Evolutionary conservation across 2,113 vertebrate genomes (phyloP).

Genomic region (Tiliqua scincoides): DNA sequence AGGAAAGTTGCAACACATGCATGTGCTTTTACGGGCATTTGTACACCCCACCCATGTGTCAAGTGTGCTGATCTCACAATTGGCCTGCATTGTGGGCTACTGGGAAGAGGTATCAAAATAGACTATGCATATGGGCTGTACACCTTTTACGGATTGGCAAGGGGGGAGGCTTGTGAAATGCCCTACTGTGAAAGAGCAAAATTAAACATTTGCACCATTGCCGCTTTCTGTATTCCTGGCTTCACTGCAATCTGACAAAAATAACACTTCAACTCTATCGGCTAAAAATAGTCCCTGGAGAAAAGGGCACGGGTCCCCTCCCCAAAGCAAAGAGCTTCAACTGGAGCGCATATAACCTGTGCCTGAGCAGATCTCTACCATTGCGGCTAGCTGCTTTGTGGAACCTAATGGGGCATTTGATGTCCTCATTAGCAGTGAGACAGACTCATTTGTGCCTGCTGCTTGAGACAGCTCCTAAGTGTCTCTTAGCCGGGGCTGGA

Average conservation of each 20-base stretch:
- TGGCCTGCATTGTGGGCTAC: neutral
- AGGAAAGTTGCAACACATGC: too few relatives aligned
- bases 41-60: neutral
- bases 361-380: neutral
- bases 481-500: constrained; percentile 4
- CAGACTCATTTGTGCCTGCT: constrained; percentile 34
- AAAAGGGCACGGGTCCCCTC: neutral
- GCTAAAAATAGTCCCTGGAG: neutral
- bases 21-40: neutral
- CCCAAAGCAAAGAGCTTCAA: neutral
- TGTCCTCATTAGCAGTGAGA: constrained; percentile 35
- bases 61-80: neutral
- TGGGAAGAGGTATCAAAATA: neutral
- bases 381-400: constrained; percentile 6
- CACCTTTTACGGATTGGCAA: neutral
- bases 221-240: neutral
- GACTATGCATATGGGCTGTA: neutral
- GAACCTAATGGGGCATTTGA: constrained; percentile 35
- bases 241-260: neutral
- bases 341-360: neutral
- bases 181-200: neutral
- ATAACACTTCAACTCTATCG: neutral
- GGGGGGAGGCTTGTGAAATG: neutral
- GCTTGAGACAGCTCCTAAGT: constrained; percentile 28
- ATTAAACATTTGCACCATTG: neutral